These are phyloP conservation scores for Avahi laniger DNA, from an alignment of 2,797 vertebrate genomes.

Conservation along the genomic window DNA sequence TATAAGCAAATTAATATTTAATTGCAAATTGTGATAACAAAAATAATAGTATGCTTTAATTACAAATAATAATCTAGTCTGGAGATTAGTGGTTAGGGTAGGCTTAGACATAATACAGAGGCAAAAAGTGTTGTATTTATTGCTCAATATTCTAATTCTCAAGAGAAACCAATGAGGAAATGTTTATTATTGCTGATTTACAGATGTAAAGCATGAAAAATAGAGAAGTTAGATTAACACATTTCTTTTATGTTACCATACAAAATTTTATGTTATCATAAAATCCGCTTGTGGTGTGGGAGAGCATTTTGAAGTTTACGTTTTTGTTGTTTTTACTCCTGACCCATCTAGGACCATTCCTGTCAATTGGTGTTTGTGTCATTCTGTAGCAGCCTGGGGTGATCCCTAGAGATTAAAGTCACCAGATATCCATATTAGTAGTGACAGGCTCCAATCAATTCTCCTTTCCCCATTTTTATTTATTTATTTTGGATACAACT, in stretches of 20 bases:
- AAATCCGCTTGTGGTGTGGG: background rate
- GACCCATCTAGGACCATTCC: background rate
- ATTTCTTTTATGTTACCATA: background rate
- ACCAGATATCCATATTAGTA: slow-evolving; percentile 8
- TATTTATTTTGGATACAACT: slow-evolving; percentile 13
- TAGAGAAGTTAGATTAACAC: background rate
- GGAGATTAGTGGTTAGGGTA: background rate
- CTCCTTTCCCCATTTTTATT: slow-evolving; percentile 28
- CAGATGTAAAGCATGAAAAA: background rate
- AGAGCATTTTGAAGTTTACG: background rate
- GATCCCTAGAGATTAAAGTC: background rate
- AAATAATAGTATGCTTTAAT: background rate
- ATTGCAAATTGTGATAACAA: background rate
- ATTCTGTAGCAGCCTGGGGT: background rate
- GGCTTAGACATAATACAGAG: background rate
- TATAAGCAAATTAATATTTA: background rate
- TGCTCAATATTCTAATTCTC: slow-evolving; percentile 27
- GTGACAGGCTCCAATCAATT: slow-evolving; percentile 8
- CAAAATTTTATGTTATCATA: slow-evolving; percentile 10
- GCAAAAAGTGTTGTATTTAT: background rate
- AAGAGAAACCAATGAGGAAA: background rate
- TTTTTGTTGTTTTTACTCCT: background rate
- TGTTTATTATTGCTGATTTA: background rate
- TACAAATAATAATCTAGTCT: background rate
- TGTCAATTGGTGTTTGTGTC: slow-evolving; percentile 10